Evolutionary conservation across 2,113 vertebrate genomes (phyloP).

Genomic region (Elephantulus edwardii): DNA sequence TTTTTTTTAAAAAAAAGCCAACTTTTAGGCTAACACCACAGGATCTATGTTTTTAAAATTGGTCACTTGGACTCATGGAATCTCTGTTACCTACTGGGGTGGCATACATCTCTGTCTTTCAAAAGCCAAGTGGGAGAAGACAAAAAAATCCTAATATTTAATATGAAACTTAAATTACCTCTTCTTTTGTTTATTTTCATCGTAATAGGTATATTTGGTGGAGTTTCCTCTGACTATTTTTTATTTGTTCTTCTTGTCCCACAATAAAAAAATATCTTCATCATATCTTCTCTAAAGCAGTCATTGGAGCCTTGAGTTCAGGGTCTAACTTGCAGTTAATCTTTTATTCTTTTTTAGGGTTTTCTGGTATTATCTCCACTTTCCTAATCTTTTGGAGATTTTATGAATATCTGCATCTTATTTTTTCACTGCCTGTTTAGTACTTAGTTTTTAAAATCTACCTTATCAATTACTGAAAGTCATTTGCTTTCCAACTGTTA

Average conservation of each 20-base stretch:
- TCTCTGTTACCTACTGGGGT: neutral
- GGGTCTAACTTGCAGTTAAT: neutral
- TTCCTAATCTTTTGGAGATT: neutral
- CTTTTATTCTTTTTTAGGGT: neutral
- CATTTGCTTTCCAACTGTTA: conserved; percentile 32
- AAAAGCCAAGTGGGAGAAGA: neutral
- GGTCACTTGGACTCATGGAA: neutral
- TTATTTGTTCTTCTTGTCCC: neutral
- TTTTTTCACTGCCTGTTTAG: neutral
- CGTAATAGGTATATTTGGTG: neutral
- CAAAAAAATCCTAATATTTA: neutral
- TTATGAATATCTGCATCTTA: conserved; percentile 1
- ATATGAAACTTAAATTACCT: neutral
- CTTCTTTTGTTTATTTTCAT: neutral
- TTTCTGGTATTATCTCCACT: neutral
- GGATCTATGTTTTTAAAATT: no score
- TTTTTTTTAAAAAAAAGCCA: no score
- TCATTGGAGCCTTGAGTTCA: neutral
- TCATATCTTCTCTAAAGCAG: neutral
- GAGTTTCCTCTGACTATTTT: neutral
- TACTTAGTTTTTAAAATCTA: neutral
- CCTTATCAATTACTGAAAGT: neutral
- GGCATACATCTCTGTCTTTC: neutral
- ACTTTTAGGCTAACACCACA: no score
- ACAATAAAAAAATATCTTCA: neutral